Evolutionary conservation across 2,888 invertebrate genomes (phyloP), one percentile per base, ranked within the genome.

Genomic region (Zaprionus obscuricornis): DNA sequence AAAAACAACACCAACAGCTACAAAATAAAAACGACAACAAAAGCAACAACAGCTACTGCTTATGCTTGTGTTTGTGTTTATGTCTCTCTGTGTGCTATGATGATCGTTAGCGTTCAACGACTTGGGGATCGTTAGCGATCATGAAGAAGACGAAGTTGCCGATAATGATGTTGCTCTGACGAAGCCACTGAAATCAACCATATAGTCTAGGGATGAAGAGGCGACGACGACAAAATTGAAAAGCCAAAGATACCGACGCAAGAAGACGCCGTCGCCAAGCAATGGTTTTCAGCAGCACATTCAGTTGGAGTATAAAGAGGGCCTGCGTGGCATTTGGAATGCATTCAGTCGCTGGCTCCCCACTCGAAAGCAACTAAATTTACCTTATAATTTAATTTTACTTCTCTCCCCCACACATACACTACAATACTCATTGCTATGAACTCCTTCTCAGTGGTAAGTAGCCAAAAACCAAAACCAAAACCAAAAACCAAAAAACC

Each of bases 381-480:
- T 86, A 87, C 73, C 85, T 78, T 83, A 83, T 86, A 85, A 76
- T 82, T 89, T 88, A 85, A 88, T 87, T 88, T 89, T 87, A 86
- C 82, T 86, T 84, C 78, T 87, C 74, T 88, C 82, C 87, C 89
- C 88, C 86, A 83, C 85, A 86, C 79, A 67, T 60, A 87, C 88
- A 85, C 87, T 39, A 81, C 87, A 87, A 87, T 66, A 87, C 81
- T 86, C 88, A 87, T 87, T 83, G 89, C 86, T 88, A 90, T 90
- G 90, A 90, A 90, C 89, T 90, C 90, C 90, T 90, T 90, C 88
- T 89, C 89, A 85, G 90, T 90, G 90, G 90, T 90, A 89, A 90
- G 90, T 89, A 65, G 4, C 13, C n/a, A 13, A 13, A n/a, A n/a
- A n/a, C n/a, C n/a, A n/a, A n/a, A n/a, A n/a, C n/a, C n/a, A n/a